Evolutionary conservation across 2,113 vertebrate genomes (phyloP).

Genomic region (zebrafish (Danio rerio)): DNA sequence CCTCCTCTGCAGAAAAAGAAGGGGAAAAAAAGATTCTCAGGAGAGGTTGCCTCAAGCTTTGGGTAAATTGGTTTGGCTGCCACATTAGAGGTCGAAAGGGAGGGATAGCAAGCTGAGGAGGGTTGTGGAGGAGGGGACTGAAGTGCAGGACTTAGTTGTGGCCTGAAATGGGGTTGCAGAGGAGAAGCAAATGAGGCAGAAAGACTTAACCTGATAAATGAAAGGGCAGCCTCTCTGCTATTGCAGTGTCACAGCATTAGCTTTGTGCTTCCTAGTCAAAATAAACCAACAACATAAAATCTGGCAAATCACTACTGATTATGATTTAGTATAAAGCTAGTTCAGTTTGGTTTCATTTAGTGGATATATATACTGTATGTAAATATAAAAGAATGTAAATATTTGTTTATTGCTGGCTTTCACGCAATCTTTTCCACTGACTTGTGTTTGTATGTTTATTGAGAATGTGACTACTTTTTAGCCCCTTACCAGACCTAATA

Average conservation of each 20-base stretch:
- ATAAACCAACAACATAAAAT: not conserved
- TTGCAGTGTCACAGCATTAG: constrained; percentile 44
- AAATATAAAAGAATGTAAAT: no score
- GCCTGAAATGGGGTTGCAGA: constrained; percentile 80
- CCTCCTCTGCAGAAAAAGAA: constrained; percentile 86
- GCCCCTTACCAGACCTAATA: not conserved
- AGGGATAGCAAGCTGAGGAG: constrained; percentile 70
- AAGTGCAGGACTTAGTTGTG: constrained; percentile 65
- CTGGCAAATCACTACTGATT: no score
- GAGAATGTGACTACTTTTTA: constrained; percentile 2
- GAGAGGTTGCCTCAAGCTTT: constrained; percentile 87
- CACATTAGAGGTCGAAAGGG: constrained; percentile 91
- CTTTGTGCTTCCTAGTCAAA: not conserved
- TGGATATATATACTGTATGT: no score
- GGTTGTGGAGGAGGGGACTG: constrained; percentile 64
- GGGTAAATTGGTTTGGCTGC: constrained; percentile 97
- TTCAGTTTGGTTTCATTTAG: no score
- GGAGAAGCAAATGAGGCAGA: constrained; percentile 82
- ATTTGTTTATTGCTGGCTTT: no score
- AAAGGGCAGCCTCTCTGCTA: constrained; percentile 63
- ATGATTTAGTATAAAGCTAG: no score
- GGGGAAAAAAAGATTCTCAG: constrained; percentile 83
- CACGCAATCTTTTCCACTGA: no score
- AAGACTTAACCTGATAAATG: constrained; percentile 95
- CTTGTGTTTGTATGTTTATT: no score